A percentile compares a stretch with the other conserved stretches of the same genome.
phyloP scores from a whole-genome alignment of 1,140 invertebrate genomes.

The Periplaneta americana region DNA sequence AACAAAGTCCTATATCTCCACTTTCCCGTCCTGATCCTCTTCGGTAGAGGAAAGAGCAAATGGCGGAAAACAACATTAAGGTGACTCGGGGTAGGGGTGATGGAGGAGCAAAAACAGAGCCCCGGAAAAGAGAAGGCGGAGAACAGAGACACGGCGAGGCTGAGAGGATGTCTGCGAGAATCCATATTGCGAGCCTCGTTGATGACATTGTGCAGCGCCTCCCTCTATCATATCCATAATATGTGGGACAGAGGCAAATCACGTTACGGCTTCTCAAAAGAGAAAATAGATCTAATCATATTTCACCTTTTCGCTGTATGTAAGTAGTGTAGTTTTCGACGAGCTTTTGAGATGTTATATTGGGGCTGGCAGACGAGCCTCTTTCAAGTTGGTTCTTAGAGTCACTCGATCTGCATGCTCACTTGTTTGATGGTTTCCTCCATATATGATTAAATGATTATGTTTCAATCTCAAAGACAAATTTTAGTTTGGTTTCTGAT shows the following conservation, averaged over 20 bases:
- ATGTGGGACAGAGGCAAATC: not conserved
- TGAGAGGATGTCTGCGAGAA: not conserved
- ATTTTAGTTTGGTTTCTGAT: not conserved
- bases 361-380: not conserved
- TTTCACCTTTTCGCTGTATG: not conserved
- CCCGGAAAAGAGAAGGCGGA: not conserved
- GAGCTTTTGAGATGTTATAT: not conserved
- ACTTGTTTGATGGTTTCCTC: not conserved
- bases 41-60: too few relatives aligned
- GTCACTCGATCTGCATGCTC: not conserved
- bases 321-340: not conserved
- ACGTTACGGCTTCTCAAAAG: not conserved
- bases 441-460: not conserved
- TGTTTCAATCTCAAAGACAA: not conserved
- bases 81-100: not conserved
- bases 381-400: not conserved
- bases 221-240: not conserved
- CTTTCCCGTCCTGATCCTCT: not conserved
- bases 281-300: not conserved
- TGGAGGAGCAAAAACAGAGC: not conserved
- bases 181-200: not conserved
- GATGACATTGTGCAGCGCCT: too few relatives aligned
- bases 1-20: not conserved
- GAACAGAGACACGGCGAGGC: not conserved
- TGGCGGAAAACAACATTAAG: not conserved